Conservation (phyloP, 2,797 vertebrate species). For the Chaetophractus vellerosus region DNA sequence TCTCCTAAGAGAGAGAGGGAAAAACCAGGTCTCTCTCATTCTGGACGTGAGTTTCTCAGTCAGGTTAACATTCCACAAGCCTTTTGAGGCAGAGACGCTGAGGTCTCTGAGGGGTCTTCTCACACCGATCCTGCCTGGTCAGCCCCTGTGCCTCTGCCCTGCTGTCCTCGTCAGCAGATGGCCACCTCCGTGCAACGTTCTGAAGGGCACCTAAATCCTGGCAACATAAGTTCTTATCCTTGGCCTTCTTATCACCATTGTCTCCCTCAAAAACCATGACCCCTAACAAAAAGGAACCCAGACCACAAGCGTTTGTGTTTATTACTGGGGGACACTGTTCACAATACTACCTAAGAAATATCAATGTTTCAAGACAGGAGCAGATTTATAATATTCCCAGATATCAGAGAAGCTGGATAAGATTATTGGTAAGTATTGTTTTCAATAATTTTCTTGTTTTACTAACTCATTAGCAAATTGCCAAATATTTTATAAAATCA, state of each 20-base stretch:
- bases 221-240: not conserved
- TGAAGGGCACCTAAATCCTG: not conserved
- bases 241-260: not conserved
- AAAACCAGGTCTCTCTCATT: not conserved
- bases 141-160: not conserved
- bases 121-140: too few species aligned
- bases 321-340: not conserved
- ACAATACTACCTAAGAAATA: not conserved
- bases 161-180: too few species aligned
- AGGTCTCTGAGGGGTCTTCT: not conserved
- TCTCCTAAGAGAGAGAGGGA: not conserved
- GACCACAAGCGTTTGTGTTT: too few species aligned
- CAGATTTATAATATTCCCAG: not conserved
- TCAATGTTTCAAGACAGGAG: not conserved
- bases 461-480: not conserved
- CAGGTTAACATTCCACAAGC: not conserved
- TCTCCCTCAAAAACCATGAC: not conserved
- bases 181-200: not conserved
- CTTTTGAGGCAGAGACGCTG: not conserved
- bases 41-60: not conserved
- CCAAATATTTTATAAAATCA: not conserved
- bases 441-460: slow-evolving; percentile 23
- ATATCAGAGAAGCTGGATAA: not conserved
- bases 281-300: not conserved
- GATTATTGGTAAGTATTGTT: not conserved